Evolutionary conservation across 2,797 vertebrate species (phyloP), one percentile per base, ranked within the genome.

Genomic region (Nasua narica): DNA sequence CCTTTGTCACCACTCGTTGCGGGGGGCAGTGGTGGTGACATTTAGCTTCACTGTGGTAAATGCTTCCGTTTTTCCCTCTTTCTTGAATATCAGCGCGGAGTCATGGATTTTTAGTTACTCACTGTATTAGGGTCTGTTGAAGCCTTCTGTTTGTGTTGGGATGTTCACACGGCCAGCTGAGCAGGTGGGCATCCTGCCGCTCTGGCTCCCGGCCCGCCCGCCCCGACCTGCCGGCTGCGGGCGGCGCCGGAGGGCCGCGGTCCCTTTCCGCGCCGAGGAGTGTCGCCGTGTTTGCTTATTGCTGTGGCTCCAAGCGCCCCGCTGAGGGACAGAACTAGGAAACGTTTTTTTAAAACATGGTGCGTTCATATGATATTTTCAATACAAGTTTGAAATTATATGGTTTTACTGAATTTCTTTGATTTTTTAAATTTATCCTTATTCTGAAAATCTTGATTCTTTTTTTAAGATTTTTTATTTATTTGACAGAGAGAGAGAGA

Each of bases 121-220:
- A 1, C 4, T 56, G 0, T 10, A 0, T 13, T 12, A 0, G 14
- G 27, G 4, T 5, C 52, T 29, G 0, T 23, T 69, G 10, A 48
- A 29, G 16, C 29, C 46, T 46, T 58, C 43, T 46, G 70, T 25
- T 54, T 37, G 77, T 88, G 18, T 21, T 74, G 16, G 56, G 19
- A 12, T 12, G 1, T 29, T 74, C 46, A 69, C 12, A 23, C 6
- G 43, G 25, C 35, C 15, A 13, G 3, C 4, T 5, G 70, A 14
- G 32, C 29, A 0, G 2, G 16, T 2, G 9, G 54, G 35, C 9
- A 7, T 21, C 46, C n/a, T 5, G 7, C 5, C 0, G 10, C 23
- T 37, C 46, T 35, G 87, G 37, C n/a, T 7, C n/a, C 29, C 15
- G 1, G 3, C 16, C 6, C 14, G 2, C 18, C 15, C 18, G 56